Conservation (phyloP, 2,797 vertebrate species). For the Mallotus villosus region DNA sequence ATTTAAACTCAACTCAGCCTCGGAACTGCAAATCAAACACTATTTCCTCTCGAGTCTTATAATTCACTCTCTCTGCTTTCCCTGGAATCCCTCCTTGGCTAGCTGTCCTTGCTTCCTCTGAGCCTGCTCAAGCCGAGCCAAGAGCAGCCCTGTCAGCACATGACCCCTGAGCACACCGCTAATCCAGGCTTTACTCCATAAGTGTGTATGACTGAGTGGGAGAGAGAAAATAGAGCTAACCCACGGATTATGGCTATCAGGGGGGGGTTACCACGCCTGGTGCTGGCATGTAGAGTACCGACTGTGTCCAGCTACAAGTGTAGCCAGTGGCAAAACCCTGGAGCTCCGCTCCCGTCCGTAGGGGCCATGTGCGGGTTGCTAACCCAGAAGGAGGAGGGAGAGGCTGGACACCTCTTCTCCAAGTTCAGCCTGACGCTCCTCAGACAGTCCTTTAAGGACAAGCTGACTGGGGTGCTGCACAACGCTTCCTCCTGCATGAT, state of each 20-base stretch:
- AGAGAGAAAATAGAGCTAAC: not conserved
- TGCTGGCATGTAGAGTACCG: constrained; percentile 17
- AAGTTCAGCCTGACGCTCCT: not conserved
- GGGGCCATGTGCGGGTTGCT: constrained; percentile 67
- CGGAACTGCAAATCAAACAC: not conserved
- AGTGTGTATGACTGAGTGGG: not conserved
- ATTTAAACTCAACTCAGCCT: too few species aligned
- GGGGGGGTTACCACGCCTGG: not conserved
- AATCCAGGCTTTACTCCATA: constrained; percentile 53
- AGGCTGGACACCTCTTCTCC: constrained; percentile 30
- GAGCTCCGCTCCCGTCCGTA: constrained; percentile 26
- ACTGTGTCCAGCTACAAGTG: constrained; percentile 10
- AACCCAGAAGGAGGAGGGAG: constrained; percentile 55
- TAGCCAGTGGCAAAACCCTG: constrained; percentile 27
- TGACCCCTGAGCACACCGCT: constrained; percentile 42
- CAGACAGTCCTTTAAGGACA: constrained; percentile 30
- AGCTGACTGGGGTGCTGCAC: constrained; percentile 36
- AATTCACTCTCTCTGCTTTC: not conserved
- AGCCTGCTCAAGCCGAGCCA: constrained; percentile 14
- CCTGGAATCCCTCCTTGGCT: not conserved
- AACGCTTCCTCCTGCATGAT: constrained; percentile 40
- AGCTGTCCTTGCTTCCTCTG: not conserved
- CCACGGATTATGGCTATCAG: constrained; percentile 40
- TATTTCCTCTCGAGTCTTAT: not conserved
- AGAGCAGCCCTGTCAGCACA: constrained; percentile 4